Conservation (phyloP, 2,888 invertebrate genomes). For the Aproaerema taeniolella region DNA sequence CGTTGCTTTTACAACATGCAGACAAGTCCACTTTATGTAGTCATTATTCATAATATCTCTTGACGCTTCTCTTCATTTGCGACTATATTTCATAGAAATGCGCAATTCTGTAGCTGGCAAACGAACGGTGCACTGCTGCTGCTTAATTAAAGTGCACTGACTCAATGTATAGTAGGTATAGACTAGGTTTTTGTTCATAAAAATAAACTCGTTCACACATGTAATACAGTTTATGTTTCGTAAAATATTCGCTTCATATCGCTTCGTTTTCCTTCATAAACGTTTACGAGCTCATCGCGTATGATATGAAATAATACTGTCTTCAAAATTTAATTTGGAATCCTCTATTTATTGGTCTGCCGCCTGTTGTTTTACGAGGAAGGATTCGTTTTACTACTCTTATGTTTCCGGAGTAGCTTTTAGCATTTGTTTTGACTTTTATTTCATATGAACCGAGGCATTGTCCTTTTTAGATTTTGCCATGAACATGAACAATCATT, state of each 20-base stretch:
- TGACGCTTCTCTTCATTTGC: constrained; percentile 26
- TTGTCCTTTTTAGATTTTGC: too few relatives aligned
- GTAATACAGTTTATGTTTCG: constrained; percentile 12
- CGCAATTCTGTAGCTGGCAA: constrained; percentile 17
- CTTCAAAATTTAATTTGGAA: constrained; percentile 15
- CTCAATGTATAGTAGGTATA: constrained; percentile 21
- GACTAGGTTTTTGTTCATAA: constrained; percentile 16
- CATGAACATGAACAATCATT: too few relatives aligned
- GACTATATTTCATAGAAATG: constrained; percentile 23
- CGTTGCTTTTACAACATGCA: too few relatives aligned
- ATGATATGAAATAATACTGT: constrained; percentile 13
- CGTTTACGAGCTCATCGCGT: constrained; percentile 18
- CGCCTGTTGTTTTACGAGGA: constrained; percentile 4
- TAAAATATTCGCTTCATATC: constrained; percentile 11
- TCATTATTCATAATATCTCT: constrained; percentile 24
- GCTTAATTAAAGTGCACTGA: constrained; percentile 28
- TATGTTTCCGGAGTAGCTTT: background rate
- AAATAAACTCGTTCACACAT: constrained; percentile 7
- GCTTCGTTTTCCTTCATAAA: constrained; percentile 12
- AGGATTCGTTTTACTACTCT: background rate
- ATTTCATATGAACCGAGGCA: too few relatives aligned
- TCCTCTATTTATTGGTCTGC: constrained; percentile 11
- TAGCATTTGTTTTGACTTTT: too few relatives aligned
- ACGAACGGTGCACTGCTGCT: constrained; percentile 7
- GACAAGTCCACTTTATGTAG: too few relatives aligned